Evolutionary conservation across 1,140 invertebrate genomes (phyloP).

Genomic region (Pseudobourletiella spinata): DNA sequence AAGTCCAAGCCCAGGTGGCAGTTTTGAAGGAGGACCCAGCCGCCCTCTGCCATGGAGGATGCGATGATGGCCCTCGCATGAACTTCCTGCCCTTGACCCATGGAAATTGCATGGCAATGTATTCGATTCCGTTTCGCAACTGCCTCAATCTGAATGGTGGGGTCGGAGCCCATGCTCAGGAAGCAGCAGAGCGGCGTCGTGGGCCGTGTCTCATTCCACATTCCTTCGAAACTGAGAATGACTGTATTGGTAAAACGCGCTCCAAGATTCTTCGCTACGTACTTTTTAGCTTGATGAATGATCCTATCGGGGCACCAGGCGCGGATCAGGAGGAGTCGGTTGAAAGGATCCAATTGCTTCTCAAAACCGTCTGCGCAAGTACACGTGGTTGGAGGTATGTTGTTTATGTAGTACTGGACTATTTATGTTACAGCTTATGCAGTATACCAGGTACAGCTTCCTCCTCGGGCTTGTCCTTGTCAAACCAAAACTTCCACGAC

Average conservation of each 20-base stretch:
- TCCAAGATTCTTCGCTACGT: constrained; percentile 45
- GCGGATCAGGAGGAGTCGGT: constrained; percentile 45
- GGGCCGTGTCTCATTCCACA: constrained; percentile 46
- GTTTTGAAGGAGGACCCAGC: constrained; percentile 52
- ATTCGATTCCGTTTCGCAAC: constrained; percentile 62
- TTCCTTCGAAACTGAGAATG: constrained; percentile 47
- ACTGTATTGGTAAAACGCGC: constrained; percentile 48
- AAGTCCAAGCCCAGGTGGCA: constrained; percentile 52
- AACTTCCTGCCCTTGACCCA: constrained; percentile 51
- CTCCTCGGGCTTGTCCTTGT: constrained; percentile 77
- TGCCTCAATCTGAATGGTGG: constrained; percentile 61
- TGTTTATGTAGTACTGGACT: background rate
- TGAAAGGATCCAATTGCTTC: constrained; percentile 54
- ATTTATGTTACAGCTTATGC: too few species aligned
- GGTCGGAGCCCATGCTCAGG: constrained; percentile 51
- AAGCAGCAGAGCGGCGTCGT: constrained; percentile 49
- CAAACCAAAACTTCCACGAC: constrained; percentile 74
- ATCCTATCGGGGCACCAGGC: constrained; percentile 47
- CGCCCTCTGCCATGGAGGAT: constrained; percentile 42
- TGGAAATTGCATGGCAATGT: constrained; percentile 44
- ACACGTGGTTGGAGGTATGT: too few species aligned
- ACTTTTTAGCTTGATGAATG: constrained; percentile 44
- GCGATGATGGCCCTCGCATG: constrained; percentile 47
- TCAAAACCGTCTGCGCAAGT: constrained; percentile 68
- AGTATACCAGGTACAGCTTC: constrained; percentile 43